phyloP scores from a whole-genome alignment of 2,797 vertebrate genomes.

The Sebastes oblongus region DNA sequence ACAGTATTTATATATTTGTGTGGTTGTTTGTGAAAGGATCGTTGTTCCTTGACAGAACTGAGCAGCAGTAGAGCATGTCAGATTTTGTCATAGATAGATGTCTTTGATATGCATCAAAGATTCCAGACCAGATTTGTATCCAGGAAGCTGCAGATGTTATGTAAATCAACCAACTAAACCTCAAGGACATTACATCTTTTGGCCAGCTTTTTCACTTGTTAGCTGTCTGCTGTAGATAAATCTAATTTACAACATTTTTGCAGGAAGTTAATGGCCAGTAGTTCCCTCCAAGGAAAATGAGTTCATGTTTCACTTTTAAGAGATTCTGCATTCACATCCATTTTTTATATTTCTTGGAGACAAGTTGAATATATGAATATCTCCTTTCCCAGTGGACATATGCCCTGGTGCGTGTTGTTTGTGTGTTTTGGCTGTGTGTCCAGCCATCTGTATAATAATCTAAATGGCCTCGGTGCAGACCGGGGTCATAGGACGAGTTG shows the following conservation, averaged over 20 bases:
- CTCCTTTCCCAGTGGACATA: background rate
- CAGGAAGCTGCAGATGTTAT: constrained; percentile 9
- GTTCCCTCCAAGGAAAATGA: background rate
- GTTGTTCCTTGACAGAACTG: background rate
- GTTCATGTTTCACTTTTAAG: background rate
- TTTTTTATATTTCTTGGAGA: background rate
- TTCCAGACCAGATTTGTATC: background rate
- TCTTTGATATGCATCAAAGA: background rate
- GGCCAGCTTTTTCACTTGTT: background rate
- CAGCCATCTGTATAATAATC: constrained; percentile 55
- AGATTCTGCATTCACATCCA: background rate
- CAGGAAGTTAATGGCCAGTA: background rate
- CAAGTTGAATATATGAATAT: background rate
- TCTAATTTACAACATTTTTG: background rate
- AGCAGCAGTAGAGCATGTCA: background rate
- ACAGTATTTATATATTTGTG: background rate
- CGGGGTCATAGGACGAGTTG: constrained; percentile 9
- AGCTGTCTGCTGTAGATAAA: background rate
- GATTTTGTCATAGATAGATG: background rate
- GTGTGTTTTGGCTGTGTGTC: constrained; percentile 35
- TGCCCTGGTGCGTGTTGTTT: background rate
- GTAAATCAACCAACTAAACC: background rate
- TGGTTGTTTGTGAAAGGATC: background rate
- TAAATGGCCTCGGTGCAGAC: constrained; percentile 30
- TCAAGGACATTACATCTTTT: background rate